A percentile compares a stretch with the other conserved stretches of the same genome.
phyloP scores from a whole-genome alignment of 2,797 vertebrate species.

The Danio albolineatus region DNA sequence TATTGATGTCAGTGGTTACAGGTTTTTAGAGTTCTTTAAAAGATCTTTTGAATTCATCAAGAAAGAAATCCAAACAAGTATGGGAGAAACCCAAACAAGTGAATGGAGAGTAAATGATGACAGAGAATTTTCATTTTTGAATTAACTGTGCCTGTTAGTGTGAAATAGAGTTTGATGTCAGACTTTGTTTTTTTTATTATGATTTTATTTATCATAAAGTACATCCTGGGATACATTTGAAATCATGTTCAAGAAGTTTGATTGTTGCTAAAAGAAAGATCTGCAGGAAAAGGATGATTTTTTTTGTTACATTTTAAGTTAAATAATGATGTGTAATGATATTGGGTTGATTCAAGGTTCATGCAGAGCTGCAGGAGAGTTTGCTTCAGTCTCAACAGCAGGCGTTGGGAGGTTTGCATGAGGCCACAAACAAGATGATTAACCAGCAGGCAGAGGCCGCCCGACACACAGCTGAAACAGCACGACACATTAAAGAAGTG shows the following conservation, averaged over 20 bases:
- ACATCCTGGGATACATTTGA: not conserved
- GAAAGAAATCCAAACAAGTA: too few species aligned
- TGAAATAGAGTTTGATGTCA: not conserved
- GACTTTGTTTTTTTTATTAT: not conserved
- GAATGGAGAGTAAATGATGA: too few species aligned
- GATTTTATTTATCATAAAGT: not conserved
- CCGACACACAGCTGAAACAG: slow-evolving; percentile 78
- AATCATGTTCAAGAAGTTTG: too few species aligned
- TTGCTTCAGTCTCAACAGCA: slow-evolving; percentile 83
- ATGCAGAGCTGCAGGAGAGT: slow-evolving; percentile 84
- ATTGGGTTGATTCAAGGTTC: slow-evolving; percentile 73
- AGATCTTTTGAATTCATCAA: too few species aligned
- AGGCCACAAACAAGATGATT: slow-evolving; percentile 82
- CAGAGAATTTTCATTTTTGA: too few species aligned
- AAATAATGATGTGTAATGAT: not conserved
- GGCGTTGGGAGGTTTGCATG: slow-evolving; percentile 81
- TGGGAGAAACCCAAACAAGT: too few species aligned
- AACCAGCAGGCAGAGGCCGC: slow-evolving; percentile 85
- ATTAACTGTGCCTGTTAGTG: too few species aligned
- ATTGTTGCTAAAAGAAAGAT: too few species aligned
- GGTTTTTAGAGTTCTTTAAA: too few species aligned
- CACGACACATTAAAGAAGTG: slow-evolving; percentile 88
- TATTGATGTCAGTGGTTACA: too few species aligned
- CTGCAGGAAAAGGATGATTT: too few species aligned
- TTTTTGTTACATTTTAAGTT: not conserved